phyloP scores from a whole-genome alignment of 37 sponge, comb jelly and placozoan genomes.

The Beroe ovata region DNA sequence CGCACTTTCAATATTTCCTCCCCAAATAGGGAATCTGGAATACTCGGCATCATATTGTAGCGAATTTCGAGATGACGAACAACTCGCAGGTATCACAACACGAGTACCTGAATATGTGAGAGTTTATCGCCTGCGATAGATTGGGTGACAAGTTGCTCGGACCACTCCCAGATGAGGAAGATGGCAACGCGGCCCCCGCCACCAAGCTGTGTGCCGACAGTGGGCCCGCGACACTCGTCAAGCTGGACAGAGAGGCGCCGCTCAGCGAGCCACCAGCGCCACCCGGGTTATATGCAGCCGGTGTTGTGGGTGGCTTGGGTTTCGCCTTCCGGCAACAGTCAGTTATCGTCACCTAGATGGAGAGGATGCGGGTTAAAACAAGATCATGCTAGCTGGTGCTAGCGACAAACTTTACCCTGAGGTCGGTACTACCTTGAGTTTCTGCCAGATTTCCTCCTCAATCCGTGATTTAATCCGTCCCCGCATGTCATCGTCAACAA shows the following conservation, averaged over 20 bases:
- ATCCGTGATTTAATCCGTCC: conserved; percentile 20
- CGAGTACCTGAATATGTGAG: conserved; percentile 49
- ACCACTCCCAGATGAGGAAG: not conserved
- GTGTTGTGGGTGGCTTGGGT: not conserved
- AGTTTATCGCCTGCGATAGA: conserved; percentile 41
- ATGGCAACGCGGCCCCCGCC: no score
- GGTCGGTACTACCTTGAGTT: conserved; percentile 27
- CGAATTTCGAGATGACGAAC: no score
- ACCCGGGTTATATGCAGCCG: not conserved
- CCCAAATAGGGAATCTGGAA: no score
- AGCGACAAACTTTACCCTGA: not conserved
- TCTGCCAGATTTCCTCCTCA: conserved; percentile 66
- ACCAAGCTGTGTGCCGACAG: no score
- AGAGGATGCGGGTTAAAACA: not conserved
- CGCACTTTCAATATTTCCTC: no score
- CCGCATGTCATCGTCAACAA: conserved; percentile 58
- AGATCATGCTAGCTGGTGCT: no score
- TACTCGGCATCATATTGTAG: no score
- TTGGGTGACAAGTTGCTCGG: not conserved
- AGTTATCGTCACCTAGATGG: conserved; percentile 22
- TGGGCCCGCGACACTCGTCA: no score
- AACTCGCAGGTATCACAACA: no score
- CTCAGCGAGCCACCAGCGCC: no score
- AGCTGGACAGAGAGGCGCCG: no score
- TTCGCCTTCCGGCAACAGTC: conserved; percentile 46